These are phyloP conservation scores for Acanthis flammea DNA, from an alignment of 2,797 vertebrate species.

Conservation along the genomic window DNA sequence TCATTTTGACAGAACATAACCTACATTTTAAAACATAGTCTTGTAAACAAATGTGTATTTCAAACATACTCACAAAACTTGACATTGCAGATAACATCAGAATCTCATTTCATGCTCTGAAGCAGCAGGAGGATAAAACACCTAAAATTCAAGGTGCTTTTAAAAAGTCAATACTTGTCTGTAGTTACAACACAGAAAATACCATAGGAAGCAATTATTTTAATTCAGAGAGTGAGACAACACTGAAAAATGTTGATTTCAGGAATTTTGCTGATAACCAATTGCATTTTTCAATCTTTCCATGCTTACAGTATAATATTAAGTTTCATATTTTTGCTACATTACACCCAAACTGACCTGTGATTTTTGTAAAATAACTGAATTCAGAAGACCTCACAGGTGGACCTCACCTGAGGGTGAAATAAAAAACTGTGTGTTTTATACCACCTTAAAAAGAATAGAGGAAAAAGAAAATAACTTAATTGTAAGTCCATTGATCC, in stretches of 20 bases:
- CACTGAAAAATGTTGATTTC: not conserved
- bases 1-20: not conserved
- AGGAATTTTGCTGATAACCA: not conserved
- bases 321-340: not conserved
- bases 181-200: not conserved
- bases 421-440: not conserved
- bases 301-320: not conserved
- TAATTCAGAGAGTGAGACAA: not conserved
- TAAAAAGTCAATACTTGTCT: not conserved
- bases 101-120: not conserved
- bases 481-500: not conserved
- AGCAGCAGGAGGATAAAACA: not conserved
- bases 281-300: not conserved
- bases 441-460: not conserved
- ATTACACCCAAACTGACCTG: not conserved
- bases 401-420: not conserved
- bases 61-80: not conserved
- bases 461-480: not conserved
- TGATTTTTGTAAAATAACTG: not conserved
- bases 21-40: not conserved
- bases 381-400: not conserved
- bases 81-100: not conserved
- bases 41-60: constrained; percentile 39
- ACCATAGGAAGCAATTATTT: not conserved
- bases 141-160: not conserved